Evolutionary conservation across 1,140 invertebrate genomes (phyloP).

Genomic region (Saxidomus purpurata): DNA sequence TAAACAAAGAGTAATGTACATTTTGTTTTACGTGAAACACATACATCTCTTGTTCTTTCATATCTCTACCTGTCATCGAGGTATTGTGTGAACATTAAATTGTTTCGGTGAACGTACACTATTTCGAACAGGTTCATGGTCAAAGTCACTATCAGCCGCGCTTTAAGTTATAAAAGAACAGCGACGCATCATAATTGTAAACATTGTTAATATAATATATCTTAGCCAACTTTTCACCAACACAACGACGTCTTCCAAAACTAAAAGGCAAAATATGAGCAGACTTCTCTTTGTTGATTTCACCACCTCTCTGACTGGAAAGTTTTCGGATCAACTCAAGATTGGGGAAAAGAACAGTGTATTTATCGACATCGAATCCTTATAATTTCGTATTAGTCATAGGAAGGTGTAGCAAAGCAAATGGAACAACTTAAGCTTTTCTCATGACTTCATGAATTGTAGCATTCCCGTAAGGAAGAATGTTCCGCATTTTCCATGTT

Average conservation of each 20-base stretch:
- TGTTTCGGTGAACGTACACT: too few relatives aligned
- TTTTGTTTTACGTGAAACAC: too few relatives aligned
- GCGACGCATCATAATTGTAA: not conserved
- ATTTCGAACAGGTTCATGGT: too few relatives aligned
- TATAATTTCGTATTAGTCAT: not conserved
- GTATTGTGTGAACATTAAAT: too few relatives aligned
- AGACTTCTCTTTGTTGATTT: not conserved
- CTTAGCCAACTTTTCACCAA: not conserved
- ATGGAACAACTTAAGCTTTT: not conserved
- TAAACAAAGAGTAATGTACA: too few relatives aligned
- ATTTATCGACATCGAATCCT: conserved; percentile 1
- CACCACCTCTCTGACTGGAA: not conserved
- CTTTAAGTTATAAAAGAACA: too few relatives aligned
- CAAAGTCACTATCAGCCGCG: too few relatives aligned
- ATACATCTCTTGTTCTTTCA: too few relatives aligned
- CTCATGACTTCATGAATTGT: conserved; percentile 30
- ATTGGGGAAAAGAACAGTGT: conserved; percentile 8
- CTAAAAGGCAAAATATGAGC: not conserved
- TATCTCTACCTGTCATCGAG: too few relatives aligned
- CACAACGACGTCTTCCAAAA: not conserved
- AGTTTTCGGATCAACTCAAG: not conserved
- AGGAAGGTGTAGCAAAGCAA: not conserved
- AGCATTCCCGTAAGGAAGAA: not conserved
- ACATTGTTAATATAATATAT: not conserved
- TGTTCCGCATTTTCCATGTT: not conserved